Base-by-base conservation (phyloP, 2,113 vertebrate species). In the Vulpes ferrilata region DNA sequence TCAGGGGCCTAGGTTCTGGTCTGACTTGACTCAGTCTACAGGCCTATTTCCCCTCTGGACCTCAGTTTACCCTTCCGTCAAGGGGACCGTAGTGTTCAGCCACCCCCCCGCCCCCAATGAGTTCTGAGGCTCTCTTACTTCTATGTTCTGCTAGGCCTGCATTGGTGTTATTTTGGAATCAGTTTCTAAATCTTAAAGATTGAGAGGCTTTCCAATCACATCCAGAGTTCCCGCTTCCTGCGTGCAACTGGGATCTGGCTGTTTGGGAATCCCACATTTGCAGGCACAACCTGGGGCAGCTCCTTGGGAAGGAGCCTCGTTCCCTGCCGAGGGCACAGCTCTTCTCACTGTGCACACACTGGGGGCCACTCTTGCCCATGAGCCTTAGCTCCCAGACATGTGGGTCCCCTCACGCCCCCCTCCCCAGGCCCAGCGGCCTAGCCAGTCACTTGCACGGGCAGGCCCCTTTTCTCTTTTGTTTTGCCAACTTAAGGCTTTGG, bases 71-170 rank as follows among this genome's bases (percentile, higher is more conserved):
- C 17, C 35, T 90, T 55, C 88, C 13, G 62, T 23, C 25, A 35
- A 74, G 30, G 74, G 25, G 0, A 11, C 32, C 7, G 3, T n/a
- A 23, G 30, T 25, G 22, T 20, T 23, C 0, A 13, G 19, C 38
- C 38, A n/a, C 2, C n/a, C 16, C 20, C 1, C 0, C 43, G 30
- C 2, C n/a, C 30, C 20, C 1, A 0, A 3, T 12, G 2, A 69
- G 10, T 51, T 32, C 27, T 0, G 11, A 74, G 76, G 27, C 19
- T 25, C 10, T 38, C 59, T 82, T 48, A 13, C 1, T 2, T 32
- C 27, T n/a, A 4, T 1, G 0, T 2, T n/a, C 11, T 65, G 20
- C 11, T 48, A 2, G 19, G 12, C 43, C 13, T 6, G 20, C 11
- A 0, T 0, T 4, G 43, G 8, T 22, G 27, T 27, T 20, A 30